Evolutionary conservation across 2,888 invertebrate genomes (phyloP).

Genomic region (Drosophila quinaria): DNA sequence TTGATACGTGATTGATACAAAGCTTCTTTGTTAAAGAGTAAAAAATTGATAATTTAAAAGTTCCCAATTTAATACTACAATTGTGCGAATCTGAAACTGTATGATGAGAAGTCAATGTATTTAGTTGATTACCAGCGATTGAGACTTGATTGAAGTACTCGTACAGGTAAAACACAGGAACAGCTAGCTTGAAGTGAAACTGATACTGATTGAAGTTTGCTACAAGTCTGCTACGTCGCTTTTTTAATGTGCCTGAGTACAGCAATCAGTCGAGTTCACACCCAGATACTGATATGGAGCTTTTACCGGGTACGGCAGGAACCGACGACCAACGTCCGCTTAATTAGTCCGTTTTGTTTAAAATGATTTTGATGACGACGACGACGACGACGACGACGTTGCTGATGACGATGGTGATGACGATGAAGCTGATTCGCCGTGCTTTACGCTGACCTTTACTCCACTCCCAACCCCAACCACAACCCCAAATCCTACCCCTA

Average conservation of each 20-base stretch:
- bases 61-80: background rate
- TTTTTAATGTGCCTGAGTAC: slow-evolving; percentile 1
- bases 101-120: background rate
- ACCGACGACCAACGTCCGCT: slow-evolving; percentile 61
- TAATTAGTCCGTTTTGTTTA: slow-evolving; percentile 80
- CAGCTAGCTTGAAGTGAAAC: background rate
- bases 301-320: background rate
- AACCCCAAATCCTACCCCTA: background rate
- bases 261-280: slow-evolving; percentile 21
- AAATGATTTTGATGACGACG: slow-evolving; percentile 72
- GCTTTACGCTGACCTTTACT: slow-evolving; percentile 30
- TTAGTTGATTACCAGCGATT: background rate
- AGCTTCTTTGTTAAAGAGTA: too few relatives aligned
- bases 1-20: background rate
- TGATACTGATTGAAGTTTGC: slow-evolving; percentile 6
- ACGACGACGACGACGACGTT: background rate
- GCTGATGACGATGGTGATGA: slow-evolving; percentile 24
- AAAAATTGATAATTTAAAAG: background rate
- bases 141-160: slow-evolving; percentile 1
- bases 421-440: slow-evolving; percentile 39
- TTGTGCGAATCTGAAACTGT: background rate
- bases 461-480: background rate
- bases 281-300: slow-evolving; percentile 15
- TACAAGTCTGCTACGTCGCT: background rate
- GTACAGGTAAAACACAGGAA: background rate